A percentile compares a stretch with the other conserved stretches of the same genome.
Conservation (phyloP, 2,888 invertebrate genomes). For the Eupsilia transversa region DNA sequence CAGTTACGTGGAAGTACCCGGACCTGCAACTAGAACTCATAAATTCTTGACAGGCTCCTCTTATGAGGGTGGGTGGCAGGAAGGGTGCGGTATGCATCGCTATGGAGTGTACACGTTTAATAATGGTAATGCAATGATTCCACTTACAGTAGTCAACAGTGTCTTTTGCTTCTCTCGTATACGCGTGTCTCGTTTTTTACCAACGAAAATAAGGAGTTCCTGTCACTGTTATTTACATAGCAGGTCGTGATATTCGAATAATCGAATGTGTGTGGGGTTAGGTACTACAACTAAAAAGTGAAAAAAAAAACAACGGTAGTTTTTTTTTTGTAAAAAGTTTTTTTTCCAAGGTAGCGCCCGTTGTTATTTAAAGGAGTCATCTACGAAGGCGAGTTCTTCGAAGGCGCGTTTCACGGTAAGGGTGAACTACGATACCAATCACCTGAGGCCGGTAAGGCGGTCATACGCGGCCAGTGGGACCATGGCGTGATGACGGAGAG, state of each 20-base stretch:
- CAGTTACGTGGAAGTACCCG: neutral
- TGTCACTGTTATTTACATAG: too few relatives aligned
- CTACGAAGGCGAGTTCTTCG: slow-evolving; percentile 24
- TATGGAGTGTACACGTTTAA: slow-evolving; percentile 21
- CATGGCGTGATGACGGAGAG: slow-evolving; percentile 1
- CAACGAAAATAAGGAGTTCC: too few relatives aligned
- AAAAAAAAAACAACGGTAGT: too few relatives aligned
- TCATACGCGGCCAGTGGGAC: slow-evolving; percentile 19
- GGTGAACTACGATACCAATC: slow-evolving; percentile 25
- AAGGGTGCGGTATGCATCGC: slow-evolving; percentile 25
- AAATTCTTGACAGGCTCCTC: slow-evolving; percentile 11
- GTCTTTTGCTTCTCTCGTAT: neutral
- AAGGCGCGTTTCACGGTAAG: slow-evolving; percentile 25
- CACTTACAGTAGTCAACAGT: neutral
- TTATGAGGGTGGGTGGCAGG: slow-evolving; percentile 13
- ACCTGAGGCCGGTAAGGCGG: neutral
- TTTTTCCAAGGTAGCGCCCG: too few relatives aligned
- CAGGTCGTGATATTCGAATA: too few relatives aligned
- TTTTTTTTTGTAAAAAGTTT: too few relatives aligned
- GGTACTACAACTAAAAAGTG: too few relatives aligned
- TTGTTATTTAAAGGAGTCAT: slow-evolving; percentile 5
- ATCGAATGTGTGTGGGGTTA: too few relatives aligned
- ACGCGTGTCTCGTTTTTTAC: too few relatives aligned
- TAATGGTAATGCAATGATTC: slow-evolving; percentile 6
- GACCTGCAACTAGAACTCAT: neutral